Evolutionary conservation across 2,888 invertebrate species (phyloP), one percentile per base, ranked within the genome.

Genomic region (Dione juno): DNA sequence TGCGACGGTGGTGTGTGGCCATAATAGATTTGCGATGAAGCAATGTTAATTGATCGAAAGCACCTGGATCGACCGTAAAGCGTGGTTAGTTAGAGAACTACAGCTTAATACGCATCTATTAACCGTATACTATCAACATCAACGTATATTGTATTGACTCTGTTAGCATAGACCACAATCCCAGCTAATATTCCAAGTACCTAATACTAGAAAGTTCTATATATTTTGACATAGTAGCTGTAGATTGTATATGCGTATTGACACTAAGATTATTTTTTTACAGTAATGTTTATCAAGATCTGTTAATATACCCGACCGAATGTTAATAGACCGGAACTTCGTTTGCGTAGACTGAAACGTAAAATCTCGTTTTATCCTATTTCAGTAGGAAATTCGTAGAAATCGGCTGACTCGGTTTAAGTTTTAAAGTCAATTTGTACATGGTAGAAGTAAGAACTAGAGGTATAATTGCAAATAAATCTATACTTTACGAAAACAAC

Each of bases 31-130:
- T 69, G 35, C 54, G 48, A 57, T 54, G 63, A 69, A 64, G 16
- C 43, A 68, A 64, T 64, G 64, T 64, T 64, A 64, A 69, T 64
- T 54, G 63, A 64, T 69, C 54, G 45, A 54, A 63, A 63, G 68
- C 64, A 69, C 45, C 68, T 69, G 54, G 52, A 64, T 64, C 45
- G 63, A 40, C 63, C 48, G 53, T 21, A 45, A 37, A 54, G 21
- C 53, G 68, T 64, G 50, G 64, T 52, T n/a, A 52, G 64, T 52
- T n/a, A 52, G 19, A 14, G 16, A 45, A 28, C 61, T 67, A 52
- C 67, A 61, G 52, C 52, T 61, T 59, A 67, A 61, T 59, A 59
- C 41, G 21, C 40, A 59, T 50, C 35, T 50, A 50, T 67, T 53
- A 61, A 61, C 52, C 13, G 64, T 48, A 52, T 48, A 59, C 52